These are phyloP conservation scores for Leguminivora glycinivorella DNA, from an alignment of 1,140 invertebrate genomes.

Conservation along the genomic window DNA sequence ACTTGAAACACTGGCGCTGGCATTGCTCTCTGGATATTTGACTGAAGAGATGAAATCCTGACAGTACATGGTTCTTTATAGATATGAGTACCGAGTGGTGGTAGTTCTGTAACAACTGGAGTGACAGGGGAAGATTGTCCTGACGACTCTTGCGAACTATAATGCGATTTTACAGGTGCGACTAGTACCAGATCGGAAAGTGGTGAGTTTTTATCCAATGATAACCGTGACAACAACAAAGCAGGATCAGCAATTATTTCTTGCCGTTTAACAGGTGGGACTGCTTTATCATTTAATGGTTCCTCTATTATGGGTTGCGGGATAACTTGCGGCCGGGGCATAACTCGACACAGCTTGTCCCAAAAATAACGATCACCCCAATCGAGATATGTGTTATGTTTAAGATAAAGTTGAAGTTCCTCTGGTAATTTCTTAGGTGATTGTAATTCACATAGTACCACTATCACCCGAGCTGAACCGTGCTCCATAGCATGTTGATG, in stretches of 20 bases:
- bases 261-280: neutral
- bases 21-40: neutral
- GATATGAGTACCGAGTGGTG: neutral
- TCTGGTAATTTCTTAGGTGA: constrained; percentile 83
- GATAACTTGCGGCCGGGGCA: constrained; percentile 61
- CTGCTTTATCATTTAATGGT: neutral
- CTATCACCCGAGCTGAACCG: constrained; percentile 84
- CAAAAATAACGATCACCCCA: constrained; percentile 93
- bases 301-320: neutral
- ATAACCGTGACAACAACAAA: neutral
- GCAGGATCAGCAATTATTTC: neutral
- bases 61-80: neutral
- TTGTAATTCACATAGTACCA: constrained; percentile 82
- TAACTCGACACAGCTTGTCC: constrained; percentile 88
- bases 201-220: neutral
- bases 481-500: constrained; percentile 87
- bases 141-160: neutral
- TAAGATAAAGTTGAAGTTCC: constrained; percentile 86
- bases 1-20: neutral
- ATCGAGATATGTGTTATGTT: constrained; percentile 91
- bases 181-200: neutral
- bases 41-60: neutral
- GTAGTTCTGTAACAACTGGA: neutral
- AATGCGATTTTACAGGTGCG: neutral
- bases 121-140: neutral